These are phyloP conservation scores for Solea solea DNA, from an alignment of 2,113 vertebrate genomes.

Conservation along the genomic window DNA sequence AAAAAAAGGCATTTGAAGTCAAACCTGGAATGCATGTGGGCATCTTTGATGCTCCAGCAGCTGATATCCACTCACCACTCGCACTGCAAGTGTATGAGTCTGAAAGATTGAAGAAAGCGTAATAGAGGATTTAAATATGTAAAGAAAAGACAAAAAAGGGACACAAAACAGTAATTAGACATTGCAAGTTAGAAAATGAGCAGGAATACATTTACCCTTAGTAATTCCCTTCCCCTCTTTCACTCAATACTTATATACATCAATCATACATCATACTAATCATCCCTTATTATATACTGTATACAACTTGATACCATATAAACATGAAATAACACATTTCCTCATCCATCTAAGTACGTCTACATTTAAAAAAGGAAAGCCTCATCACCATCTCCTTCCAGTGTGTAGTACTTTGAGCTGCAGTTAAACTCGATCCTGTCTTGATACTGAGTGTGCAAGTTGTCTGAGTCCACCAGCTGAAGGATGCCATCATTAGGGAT, in stretches of 20 bases:
- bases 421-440: constrained; percentile 67
- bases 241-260: no score
- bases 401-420: constrained; percentile 69
- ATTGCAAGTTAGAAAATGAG: no score
- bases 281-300: no score
- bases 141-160: no score
- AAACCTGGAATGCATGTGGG: constrained; percentile 78
- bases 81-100: constrained; percentile 69
- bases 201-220: no score
- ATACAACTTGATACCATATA: no score
- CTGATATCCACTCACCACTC: constrained; percentile 70
- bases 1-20: not conserved
- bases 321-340: no score
- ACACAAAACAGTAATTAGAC: no score
- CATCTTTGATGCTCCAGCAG: constrained; percentile 13
- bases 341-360: no score
- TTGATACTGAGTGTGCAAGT: constrained; percentile 42
- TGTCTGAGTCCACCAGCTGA: constrained; percentile 23
- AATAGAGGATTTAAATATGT: not conserved
- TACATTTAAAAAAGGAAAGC: not conserved
- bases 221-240: no score
- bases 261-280: no score
- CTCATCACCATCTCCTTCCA: constrained; percentile 72
- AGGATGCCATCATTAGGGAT: constrained; percentile 68
- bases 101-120: constrained; percentile 36